Conservation (phyloP, 2,113 vertebrate species). For the Guaruba guarouba region DNA sequence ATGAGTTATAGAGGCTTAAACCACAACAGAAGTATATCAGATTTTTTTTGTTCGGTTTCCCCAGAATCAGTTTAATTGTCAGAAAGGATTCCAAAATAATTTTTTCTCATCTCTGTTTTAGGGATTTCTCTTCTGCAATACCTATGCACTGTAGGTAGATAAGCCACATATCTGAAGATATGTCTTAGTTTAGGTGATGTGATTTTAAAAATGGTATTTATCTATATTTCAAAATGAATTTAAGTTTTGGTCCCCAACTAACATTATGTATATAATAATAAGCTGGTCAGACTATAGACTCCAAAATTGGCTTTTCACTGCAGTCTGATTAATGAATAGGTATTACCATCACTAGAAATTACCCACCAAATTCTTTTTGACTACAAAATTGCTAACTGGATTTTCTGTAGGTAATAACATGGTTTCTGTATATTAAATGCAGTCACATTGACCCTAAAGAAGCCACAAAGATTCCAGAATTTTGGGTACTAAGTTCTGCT, state of each 20-base stretch:
- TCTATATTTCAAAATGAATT: not conserved
- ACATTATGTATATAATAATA: not conserved
- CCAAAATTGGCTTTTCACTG: not conserved
- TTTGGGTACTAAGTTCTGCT: not conserved
- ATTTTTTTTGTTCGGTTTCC: not conserved
- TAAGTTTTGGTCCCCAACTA: not conserved
- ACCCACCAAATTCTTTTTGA: not conserved
- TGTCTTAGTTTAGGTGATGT: not conserved
- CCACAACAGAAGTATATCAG: not conserved
- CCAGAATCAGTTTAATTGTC: not conserved
- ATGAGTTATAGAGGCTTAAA: too few relatives aligned
- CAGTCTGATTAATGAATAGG: not conserved
- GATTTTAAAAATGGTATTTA: not conserved
- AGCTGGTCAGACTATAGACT: not conserved
- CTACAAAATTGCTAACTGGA: not conserved
- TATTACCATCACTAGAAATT: not conserved
- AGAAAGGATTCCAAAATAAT: not conserved
- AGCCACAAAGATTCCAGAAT: not conserved
- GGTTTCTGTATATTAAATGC: not conserved
- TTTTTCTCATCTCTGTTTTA: not conserved
- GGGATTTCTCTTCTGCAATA: not conserved
- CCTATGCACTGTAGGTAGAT: not conserved
- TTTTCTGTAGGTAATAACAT: not conserved
- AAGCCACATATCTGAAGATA: not conserved
- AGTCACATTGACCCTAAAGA: not conserved